Percentiles rank a stretch among this genome's conserved stretches.
Evolutionary conservation across 2,113 vertebrate genomes (phyloP).

Genomic region (Petrocephalus microphthalmus): DNA sequence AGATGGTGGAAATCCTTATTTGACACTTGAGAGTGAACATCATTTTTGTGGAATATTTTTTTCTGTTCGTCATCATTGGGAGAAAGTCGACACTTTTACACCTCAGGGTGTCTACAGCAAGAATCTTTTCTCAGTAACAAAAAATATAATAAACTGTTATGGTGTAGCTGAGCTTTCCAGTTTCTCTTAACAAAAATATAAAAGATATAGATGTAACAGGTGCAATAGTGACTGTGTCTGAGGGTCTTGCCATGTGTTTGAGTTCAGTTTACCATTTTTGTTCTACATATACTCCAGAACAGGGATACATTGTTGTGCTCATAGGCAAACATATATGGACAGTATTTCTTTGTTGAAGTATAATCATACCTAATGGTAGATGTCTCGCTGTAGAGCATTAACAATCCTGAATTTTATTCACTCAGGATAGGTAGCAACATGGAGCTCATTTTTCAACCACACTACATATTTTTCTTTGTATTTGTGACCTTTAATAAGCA

Average conservation of each 20-base stretch:
- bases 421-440: not conserved
- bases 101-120: not conserved
- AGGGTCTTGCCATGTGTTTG: constrained; percentile 33
- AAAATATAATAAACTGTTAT: not conserved
- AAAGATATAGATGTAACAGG: constrained; percentile 12
- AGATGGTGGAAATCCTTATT: constrained; percentile 66
- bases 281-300: not conserved
- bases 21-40: constrained; percentile 18
- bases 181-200: constrained; percentile 16
- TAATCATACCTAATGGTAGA: not conserved
- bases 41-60: not conserved
- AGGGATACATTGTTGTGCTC: no score
- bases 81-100: not conserved
- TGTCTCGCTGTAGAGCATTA: not conserved
- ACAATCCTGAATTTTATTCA: not conserved
- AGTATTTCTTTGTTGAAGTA: no score
- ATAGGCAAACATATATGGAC: no score
- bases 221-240: constrained; percentile 28
- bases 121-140: not conserved
- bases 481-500: constrained; percentile 15
- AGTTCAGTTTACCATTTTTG: not conserved
- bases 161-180: constrained; percentile 53
- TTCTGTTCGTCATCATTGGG: not conserved
- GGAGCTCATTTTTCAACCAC: no score
- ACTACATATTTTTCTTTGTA: constrained; percentile 42